phyloP scores from a whole-genome alignment of 1,140 invertebrate species.

The Drosophila miranda region DNA sequence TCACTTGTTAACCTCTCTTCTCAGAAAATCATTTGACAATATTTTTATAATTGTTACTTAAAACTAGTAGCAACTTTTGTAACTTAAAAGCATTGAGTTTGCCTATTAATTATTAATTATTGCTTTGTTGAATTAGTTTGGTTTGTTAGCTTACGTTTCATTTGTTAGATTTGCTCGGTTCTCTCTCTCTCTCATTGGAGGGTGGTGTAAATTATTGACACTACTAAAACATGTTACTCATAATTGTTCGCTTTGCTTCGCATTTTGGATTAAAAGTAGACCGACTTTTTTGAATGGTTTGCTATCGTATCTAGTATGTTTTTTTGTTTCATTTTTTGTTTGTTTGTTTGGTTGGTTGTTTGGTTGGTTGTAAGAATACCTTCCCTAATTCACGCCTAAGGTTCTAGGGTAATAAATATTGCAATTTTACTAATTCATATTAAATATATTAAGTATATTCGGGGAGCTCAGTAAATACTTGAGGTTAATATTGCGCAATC shows the following conservation, averaged over 20 bases:
- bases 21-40: conserved; percentile 67
- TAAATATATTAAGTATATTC: conserved; percentile 24
- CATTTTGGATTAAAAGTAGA: conserved; percentile 57
- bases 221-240: conserved; percentile 67
- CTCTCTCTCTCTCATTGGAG: conserved; percentile 17
- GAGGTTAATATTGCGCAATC: conserved; percentile 50
- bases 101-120: conserved; percentile 56
- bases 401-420: conserved; percentile 52
- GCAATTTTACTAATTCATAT: conserved; percentile 37
- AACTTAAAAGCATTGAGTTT: conserved; percentile 64
- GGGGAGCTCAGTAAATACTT: conserved; percentile 53
- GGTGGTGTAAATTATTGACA: conserved; percentile 76
- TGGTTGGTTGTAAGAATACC: conserved; percentile 26
- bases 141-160: conserved; percentile 62
- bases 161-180: conserved; percentile 23
- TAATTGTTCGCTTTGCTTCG: conserved; percentile 53
- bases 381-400: conserved; percentile 41
- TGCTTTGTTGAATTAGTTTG: conserved; percentile 59
- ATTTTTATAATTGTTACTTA: conserved; percentile 69
- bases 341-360: conserved; percentile 1
- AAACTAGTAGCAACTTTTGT: conserved; percentile 58
- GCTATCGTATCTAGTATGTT: conserved; percentile 13
- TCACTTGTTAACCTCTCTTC: conserved; percentile 69
- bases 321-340: too few species aligned
- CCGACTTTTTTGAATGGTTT: conserved; percentile 17